Percentiles rank a stretch among this genome's conserved stretches.
These are phyloP conservation scores for Drosophila navojoa DNA, from an alignment of 1,140 invertebrate genomes.

Conservation along the genomic window DNA sequence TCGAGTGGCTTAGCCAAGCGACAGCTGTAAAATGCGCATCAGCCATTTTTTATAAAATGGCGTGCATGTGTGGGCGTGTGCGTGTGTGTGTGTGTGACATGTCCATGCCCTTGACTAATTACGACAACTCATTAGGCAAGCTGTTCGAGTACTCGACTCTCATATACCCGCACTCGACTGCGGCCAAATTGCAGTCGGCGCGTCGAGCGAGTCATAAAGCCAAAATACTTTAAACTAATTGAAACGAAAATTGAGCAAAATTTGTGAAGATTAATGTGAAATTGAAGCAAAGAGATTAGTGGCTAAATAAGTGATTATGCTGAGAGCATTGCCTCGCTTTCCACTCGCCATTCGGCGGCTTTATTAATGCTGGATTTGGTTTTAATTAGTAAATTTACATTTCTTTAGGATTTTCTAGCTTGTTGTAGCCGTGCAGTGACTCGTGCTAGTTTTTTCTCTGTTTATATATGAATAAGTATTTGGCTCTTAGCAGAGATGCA, in stretches of 20 bases:
- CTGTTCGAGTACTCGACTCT: constrained; percentile 4
- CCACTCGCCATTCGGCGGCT: too few species aligned
- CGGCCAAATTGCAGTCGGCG: neutral
- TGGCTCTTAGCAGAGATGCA: too few species aligned
- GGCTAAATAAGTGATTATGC: neutral
- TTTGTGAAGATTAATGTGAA: neutral
- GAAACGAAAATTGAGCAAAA: neutral
- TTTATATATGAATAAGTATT: too few species aligned
- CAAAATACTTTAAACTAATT: neutral
- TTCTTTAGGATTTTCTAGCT: too few species aligned
- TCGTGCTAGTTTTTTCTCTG: too few species aligned
- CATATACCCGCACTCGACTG: neutral
- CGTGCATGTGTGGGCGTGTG: neutral
- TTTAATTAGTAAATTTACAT: too few species aligned
- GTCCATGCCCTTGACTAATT: constrained; percentile 57
- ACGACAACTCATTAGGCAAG: constrained; percentile 37
- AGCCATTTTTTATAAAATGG: constrained; percentile 35
- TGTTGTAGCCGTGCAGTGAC: too few species aligned
- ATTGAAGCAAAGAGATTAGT: neutral
- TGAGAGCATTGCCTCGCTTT: too few species aligned
- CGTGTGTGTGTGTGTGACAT: constrained; percentile 15
- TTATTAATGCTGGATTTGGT: too few species aligned
- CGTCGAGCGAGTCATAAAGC: neutral
- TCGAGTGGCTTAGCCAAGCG: constrained; percentile 20
- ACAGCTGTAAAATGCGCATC: constrained; percentile 37